Base-by-base conservation (phyloP, 2,113 vertebrate genomes). In the Dicaeum eximium region DNA sequence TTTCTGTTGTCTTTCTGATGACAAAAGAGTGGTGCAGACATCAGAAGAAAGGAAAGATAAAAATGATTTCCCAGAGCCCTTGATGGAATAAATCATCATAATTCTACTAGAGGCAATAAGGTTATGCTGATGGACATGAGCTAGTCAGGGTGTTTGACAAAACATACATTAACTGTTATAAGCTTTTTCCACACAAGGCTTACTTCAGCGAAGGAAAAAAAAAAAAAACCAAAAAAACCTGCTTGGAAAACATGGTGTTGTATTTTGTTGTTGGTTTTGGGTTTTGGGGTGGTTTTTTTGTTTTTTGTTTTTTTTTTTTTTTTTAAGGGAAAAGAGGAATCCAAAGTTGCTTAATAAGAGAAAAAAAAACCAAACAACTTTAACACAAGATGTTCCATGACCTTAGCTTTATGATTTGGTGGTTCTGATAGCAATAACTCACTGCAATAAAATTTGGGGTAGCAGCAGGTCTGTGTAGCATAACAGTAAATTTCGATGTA, bases 401-500 rank as follows among this genome's bases (percentile, higher is more conserved):
- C 96, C 95, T 94, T 86, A 94, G 80, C 72, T 93, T 96, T 92
- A 96, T 80, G 82, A 93, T 96, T 86, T 71, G 71, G 74, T 90
- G 74, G 58, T 83, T 94, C 77, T 92, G 94, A 94, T 64, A 47
- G 67, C 90, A 95, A 93, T 96, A 96, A 97, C 50, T 96, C 95
- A 96, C 64, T 86, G 92, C 88, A 96, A 86, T 97, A 94, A 96
- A 96, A 86, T 95, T 74, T 94, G 75, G 79, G 86, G 64, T 92
- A 92, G 88, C 90, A 96, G 96, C 93, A 95, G 87, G 67, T 93
- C 94, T 96, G 75, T 88, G 64, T 74, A 92, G 67, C 65, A 71
- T 64, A 96, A 94, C 88, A 96, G 72, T 95, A 97, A 96, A 96
- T 96, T 96, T 93, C 94, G 82, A 96, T 95, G 93, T 86, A 92